Evolutionary conservation across 2,113 vertebrate genomes (phyloP).

Genomic region (Brachionichthys hirsutus): DNA sequence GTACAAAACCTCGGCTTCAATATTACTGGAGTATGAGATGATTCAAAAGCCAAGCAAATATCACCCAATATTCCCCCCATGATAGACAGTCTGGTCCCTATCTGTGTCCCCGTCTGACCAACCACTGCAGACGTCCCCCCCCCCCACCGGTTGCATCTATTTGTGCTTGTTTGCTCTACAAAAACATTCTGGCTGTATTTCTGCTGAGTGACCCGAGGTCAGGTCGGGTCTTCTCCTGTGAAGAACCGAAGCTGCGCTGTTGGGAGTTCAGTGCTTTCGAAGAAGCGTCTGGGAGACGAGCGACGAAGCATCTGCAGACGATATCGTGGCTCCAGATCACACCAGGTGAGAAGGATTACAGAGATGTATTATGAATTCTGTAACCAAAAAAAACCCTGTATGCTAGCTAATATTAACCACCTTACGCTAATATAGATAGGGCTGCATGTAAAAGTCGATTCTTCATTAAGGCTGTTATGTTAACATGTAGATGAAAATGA

Average conservation of each 20-base stretch:
- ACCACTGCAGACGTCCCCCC: constrained; percentile 9
- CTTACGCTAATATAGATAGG: too few relatives aligned
- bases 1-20: constrained; percentile 4
- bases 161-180: constrained; percentile 51
- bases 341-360: too few relatives aligned
- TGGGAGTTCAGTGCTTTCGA: too few relatives aligned
- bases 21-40: constrained; percentile 8
- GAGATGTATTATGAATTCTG: too few relatives aligned
- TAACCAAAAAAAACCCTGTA: too few relatives aligned
- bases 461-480: too few relatives aligned
- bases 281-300: background rate
- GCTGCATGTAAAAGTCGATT: too few relatives aligned
- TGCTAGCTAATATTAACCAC: too few relatives aligned
- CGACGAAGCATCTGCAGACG: background rate
- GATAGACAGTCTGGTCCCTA: background rate
- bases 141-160: constrained; percentile 28
- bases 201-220: constrained; percentile 43
- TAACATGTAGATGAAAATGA: too few relatives aligned
- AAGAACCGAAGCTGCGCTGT: constrained; percentile 50
- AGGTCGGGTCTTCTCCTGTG: constrained; percentile 27
- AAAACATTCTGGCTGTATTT: constrained; percentile 47
- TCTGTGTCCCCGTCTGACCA: background rate
- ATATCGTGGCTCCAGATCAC: background rate
- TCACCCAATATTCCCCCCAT: background rate
- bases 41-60: constrained; percentile 29